phyloP scores from a whole-genome alignment of 1,140 invertebrate species.

The Lucilia sericata region DNA sequence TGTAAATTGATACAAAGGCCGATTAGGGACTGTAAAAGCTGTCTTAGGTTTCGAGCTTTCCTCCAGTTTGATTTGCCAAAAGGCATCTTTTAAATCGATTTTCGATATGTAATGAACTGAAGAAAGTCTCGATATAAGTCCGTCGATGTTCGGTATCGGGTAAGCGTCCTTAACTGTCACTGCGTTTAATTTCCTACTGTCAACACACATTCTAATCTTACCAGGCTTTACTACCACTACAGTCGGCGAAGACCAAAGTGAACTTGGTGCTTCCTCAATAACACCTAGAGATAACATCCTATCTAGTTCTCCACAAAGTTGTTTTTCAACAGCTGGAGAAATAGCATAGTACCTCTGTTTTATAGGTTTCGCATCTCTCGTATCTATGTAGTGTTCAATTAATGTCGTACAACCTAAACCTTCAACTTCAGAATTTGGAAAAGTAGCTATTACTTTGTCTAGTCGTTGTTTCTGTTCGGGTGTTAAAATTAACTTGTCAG shows the following conservation, averaged over 20 bases:
- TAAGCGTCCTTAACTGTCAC: conserved; percentile 56
- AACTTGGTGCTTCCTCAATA: conserved; percentile 31
- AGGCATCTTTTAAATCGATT: too few relatives aligned
- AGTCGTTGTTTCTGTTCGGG: too few relatives aligned
- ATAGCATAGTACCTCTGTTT: conserved; percentile 52
- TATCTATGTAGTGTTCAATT: conserved; percentile 25
- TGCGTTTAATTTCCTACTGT: background rate
- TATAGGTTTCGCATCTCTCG: conserved; percentile 51
- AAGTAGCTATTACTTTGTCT: too few relatives aligned
- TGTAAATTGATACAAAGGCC: too few relatives aligned
- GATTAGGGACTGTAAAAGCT: too few relatives aligned
- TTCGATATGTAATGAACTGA: conserved; percentile 25
- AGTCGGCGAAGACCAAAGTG: background rate
- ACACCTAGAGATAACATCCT: conserved; percentile 2
- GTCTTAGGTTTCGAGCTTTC: too few relatives aligned
- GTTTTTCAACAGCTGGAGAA: conserved; percentile 45
- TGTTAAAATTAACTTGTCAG: too few relatives aligned
- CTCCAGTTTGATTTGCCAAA: too few relatives aligned
- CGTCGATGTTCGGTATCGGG: conserved; percentile 54
- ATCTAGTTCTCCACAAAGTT: conserved; percentile 1
- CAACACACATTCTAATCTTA: background rate
- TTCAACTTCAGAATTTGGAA: too few relatives aligned
- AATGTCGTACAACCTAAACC: background rate
- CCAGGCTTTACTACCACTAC: conserved; percentile 44
- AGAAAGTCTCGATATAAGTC: conserved; percentile 47